Evolutionary conservation across 1,140 invertebrate species (phyloP).

Genomic region (Drosophila bocqueti): DNA sequence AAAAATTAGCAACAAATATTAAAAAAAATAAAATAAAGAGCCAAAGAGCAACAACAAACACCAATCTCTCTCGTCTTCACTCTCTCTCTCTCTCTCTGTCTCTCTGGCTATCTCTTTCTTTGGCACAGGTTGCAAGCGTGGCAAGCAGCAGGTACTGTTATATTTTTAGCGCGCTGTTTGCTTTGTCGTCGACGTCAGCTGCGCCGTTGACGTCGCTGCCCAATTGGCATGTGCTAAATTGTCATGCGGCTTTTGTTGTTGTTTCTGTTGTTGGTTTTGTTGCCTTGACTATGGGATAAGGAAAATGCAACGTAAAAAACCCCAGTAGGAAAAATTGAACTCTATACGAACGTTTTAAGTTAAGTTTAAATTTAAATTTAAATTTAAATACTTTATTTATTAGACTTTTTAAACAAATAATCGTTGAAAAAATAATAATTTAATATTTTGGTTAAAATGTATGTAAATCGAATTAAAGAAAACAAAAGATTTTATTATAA

Average conservation of each 20-base stretch:
- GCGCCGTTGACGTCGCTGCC: slow-evolving; percentile 26
- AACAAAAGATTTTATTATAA: no score
- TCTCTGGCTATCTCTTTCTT: slow-evolving; percentile 11
- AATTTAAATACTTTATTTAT: background rate
- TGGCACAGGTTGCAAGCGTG: slow-evolving; percentile 71
- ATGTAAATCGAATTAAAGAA: no score
- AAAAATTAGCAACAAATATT: slow-evolving; percentile 25
- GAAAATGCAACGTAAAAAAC: slow-evolving; percentile 21
- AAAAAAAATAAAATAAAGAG: slow-evolving; percentile 30
- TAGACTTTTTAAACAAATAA: background rate
- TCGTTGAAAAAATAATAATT: background rate
- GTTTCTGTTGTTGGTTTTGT: slow-evolving; percentile 21
- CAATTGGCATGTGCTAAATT: slow-evolving; percentile 79
- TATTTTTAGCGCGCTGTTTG: slow-evolving; percentile 68
- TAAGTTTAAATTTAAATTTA: background rate
- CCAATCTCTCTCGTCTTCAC: slow-evolving; percentile 2
- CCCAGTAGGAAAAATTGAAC: background rate
- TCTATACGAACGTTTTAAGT: background rate
- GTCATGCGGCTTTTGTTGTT: slow-evolving; percentile 44
- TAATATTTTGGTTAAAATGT: no score
- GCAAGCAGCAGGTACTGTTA: slow-evolving; percentile 75
- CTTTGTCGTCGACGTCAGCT: slow-evolving; percentile 18
- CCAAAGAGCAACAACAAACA: slow-evolving; percentile 7
- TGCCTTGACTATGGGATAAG: slow-evolving; percentile 49
- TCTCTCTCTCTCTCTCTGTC: slow-evolving; percentile 6